A percentile compares a stretch with the other conserved stretches of the same genome.
phyloP scores from a whole-genome alignment of 2,113 vertebrate species.

The Nothoprocta perdicaria region DNA sequence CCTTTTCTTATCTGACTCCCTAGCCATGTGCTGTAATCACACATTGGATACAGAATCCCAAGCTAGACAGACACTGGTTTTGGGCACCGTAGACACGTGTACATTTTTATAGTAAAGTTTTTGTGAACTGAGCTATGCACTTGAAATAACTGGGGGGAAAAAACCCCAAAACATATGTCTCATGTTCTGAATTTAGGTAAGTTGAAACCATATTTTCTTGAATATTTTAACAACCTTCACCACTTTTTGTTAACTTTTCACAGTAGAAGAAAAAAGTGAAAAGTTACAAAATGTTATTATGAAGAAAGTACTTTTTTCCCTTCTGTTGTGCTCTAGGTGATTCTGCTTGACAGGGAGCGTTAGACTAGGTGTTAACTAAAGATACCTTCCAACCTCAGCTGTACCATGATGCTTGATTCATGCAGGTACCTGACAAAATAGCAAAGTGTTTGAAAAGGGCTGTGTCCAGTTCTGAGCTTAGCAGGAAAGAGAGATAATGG shows the following conservation, averaged over 20 bases:
- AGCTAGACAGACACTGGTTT: neutral
- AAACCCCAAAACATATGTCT: neutral
- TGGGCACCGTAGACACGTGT: neutral
- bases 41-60: neutral
- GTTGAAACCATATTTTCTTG: neutral
- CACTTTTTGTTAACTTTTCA: neutral
- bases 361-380: no score
- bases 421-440: neutral
- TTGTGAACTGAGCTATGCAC: neutral
- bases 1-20: neutral
- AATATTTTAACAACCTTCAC: neutral
- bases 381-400: no score
- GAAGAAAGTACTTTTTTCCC: neutral
- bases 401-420: no score
- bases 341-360: no score
- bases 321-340: neutral
- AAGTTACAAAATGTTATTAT: neutral
- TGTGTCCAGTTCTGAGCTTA: no score
- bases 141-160: neutral
- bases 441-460: neutral
- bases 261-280: neutral
- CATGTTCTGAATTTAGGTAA: neutral
- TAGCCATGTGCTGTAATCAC: neutral
- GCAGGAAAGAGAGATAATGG: no score
- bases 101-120: neutral